Evolutionary conservation across 92 coral and sea anemone genomes (phyloP).

Genomic region (Porites lobata): DNA sequence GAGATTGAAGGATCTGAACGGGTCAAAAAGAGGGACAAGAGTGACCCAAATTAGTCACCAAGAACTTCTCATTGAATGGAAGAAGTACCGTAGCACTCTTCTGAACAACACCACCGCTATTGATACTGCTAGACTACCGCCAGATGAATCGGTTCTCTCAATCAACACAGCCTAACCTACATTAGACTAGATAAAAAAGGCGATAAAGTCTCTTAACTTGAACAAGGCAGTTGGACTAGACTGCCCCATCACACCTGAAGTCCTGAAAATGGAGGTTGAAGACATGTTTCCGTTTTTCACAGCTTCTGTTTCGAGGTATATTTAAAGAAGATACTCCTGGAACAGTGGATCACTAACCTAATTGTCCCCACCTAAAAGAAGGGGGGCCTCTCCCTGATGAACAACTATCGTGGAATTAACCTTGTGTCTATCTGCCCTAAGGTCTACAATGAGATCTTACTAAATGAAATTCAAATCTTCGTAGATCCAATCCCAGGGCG

Average conservation of each 20-base stretch:
- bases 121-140: background rate
- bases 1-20: too few species aligned
- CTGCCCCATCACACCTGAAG: background rate
- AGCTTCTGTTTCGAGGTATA: background rate
- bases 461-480: too few species aligned
- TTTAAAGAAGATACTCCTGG: background rate
- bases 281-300: background rate
- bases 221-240: background rate
- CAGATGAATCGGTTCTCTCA: background rate
- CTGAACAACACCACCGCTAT: background rate
- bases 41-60: background rate
- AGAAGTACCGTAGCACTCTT: too few species aligned
- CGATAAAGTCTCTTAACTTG: background rate
- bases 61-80: too few species aligned
- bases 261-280: background rate
- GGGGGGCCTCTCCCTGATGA: slow-evolving; percentile 6
- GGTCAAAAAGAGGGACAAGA: too few species aligned
- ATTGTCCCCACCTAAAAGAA: slow-evolving; percentile 19
- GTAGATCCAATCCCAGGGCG: slow-evolving; percentile 2
- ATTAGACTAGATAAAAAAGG: background rate
- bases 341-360: slow-evolving; percentile 12
- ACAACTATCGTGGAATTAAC: slow-evolving; percentile 7
- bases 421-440: background rate
- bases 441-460: background rate
- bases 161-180: background rate